phyloP scores from a whole-genome alignment of 1,140 invertebrate genomes.

The Lepidurus couesii region DNA sequence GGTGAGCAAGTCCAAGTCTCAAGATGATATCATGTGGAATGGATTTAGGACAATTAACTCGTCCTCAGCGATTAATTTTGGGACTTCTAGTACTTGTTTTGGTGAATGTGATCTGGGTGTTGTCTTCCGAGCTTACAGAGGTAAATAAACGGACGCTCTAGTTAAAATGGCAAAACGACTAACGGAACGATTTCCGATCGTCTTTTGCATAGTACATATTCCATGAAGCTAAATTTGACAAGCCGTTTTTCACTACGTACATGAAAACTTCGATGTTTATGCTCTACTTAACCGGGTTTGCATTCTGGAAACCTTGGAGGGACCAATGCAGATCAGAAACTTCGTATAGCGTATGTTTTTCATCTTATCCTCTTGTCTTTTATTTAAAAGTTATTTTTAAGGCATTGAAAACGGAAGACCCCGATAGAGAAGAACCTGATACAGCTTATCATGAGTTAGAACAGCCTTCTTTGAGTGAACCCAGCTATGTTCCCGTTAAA shows the following conservation, averaged over 20 bases:
- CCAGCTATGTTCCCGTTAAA: constrained; percentile 76
- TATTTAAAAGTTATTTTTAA: neutral
- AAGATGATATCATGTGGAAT: neutral
- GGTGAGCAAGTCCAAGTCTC: neutral
- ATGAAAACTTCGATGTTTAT: constrained; percentile 82
- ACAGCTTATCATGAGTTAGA: neutral
- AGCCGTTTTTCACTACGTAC: constrained; percentile 84
- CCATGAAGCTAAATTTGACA: constrained; percentile 67
- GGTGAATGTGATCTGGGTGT: constrained; percentile 82
- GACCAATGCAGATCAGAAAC: constrained; percentile 55
- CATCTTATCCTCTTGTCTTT: neutral
- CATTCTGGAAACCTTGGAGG: constrained; percentile 75
- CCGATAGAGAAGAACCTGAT: neutral
- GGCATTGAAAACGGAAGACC: neutral
- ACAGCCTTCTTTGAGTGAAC: constrained; percentile 57
- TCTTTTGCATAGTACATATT: constrained; percentile 68
- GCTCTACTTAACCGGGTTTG: constrained; percentile 72
- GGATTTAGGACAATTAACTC: constrained; percentile 46
- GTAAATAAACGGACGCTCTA: constrained; percentile 47
- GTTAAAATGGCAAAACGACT: constrained; percentile 35
- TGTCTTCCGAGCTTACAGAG: constrained; percentile 75
- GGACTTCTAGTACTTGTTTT: constrained; percentile 69
- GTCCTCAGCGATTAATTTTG: constrained; percentile 65
- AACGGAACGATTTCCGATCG: constrained; percentile 30
- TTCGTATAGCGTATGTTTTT: constrained; percentile 22